Base-by-base conservation (phyloP, 64 coral and sea anemone genomes). In the Anthopleura sola region DNA sequence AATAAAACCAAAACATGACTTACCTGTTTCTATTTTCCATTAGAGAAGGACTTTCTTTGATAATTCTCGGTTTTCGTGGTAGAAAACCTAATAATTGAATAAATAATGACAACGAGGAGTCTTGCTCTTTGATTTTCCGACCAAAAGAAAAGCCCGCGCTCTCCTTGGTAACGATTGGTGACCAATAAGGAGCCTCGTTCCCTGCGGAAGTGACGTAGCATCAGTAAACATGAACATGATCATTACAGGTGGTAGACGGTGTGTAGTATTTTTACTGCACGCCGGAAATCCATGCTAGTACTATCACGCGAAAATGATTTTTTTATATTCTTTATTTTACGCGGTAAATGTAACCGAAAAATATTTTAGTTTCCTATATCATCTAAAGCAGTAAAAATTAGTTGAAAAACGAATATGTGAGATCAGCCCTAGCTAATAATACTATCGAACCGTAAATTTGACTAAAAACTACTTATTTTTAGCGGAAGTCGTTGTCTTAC, bases 101-200 rank as follows among this genome's bases (percentile, higher is more conserved):
- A 49, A 83, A 83, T 48, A 54, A 36, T 58, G 37, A 37, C 36
- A 79, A 79, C 37, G 76, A 16, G 24, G 44, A n/a, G 6, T 38
- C 37, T 29, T 50, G 53, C 5, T 60, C 82, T 54, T 55, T 83
- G 40, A 38, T 56, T 19, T 55, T 31, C 55, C 11, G 26, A 53
- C 33, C 78, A 26, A 58, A 83, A 37, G 82, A 34, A 83, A 83
- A 83, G 49, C 82, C 82, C 82, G 82, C 82, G 82, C 82, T 83
- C 10, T 83, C 50, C 82, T 36, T 83, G 82, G 82, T 60, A 31
- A 83, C 82, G 50, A 36, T 81, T 50, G 37, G 4, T 50, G 82
- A 83, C 82, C 82, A 83, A 83, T 83, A 18, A 60, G 51, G 58
- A 83, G 76, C 36, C 76, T 38, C 36, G 34, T 44, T 15, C 1